These are phyloP conservation scores for Rissa tridactyla DNA, from an alignment of 2,113 vertebrate species.

Conservation along the genomic window DNA sequence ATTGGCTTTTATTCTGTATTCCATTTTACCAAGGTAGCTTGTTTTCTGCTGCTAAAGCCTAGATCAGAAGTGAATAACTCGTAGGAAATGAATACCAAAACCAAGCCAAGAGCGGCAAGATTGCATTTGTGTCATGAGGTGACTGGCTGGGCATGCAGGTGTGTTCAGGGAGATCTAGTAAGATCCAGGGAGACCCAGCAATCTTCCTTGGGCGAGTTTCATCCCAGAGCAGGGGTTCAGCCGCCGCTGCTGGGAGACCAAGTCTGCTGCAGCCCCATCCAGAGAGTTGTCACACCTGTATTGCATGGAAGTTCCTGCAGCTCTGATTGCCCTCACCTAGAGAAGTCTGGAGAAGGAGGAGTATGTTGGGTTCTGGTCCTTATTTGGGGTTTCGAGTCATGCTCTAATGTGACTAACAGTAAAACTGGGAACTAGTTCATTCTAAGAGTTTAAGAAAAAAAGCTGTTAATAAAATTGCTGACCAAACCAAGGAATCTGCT, in stretches of 20 bases:
- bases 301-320: background rate
- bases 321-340: background rate
- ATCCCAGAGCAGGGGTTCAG: background rate
- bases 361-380: background rate
- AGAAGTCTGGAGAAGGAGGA: background rate
- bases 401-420: background rate
- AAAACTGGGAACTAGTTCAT: background rate
- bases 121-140: background rate
- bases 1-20: background rate
- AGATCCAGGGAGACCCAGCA: background rate
- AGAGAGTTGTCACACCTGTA: background rate
- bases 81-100: background rate
- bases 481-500: background rate
- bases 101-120: background rate
- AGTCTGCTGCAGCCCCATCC: background rate
- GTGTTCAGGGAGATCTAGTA: background rate
- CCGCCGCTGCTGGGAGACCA: fast-evolving
- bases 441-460: background rate
- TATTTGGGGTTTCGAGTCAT: background rate
- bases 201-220: background rate
- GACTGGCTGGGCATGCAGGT: background rate
- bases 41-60: background rate
- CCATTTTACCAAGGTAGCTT: background rate
- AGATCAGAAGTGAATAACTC: background rate
- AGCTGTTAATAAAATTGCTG: background rate